Conservation (phyloP, 2,797 vertebrate species). For the Myotis pilosus region DNA sequence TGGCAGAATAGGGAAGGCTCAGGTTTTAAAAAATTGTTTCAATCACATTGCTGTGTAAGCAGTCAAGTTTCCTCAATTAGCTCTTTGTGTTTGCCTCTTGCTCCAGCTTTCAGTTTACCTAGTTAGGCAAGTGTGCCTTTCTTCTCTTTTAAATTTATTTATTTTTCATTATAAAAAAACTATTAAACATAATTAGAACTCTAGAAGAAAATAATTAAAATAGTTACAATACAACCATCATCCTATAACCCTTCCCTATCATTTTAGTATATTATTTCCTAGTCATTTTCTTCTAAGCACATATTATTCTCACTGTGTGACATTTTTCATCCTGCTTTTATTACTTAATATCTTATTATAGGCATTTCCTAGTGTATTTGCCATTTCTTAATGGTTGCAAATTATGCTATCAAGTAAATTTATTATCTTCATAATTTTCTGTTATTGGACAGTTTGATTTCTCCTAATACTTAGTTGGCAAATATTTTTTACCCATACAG, state of each 20-base stretch:
- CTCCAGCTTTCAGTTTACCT: background rate
- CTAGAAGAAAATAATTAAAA: conserved; percentile 35
- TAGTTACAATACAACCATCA: background rate
- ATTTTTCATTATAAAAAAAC: conserved; percentile 37
- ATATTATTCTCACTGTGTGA: background rate
- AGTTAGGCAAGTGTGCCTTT: background rate
- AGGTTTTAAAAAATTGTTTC: background rate
- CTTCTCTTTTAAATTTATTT: background rate
- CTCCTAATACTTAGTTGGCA: background rate
- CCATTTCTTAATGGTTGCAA: background rate
- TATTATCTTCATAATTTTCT: background rate
- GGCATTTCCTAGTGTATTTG: background rate
- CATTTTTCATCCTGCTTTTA: background rate
- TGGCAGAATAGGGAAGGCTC: background rate
- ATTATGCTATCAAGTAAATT: background rate
- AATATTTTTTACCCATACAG: background rate
- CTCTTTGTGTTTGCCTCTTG: background rate
- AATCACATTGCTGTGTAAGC: background rate
- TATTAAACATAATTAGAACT: conserved; percentile 14
- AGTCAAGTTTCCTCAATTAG: background rate
- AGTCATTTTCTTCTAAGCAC: background rate
- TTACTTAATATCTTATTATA: background rate
- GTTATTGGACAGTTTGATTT: background rate
- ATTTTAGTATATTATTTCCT: background rate
- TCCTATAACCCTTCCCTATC: background rate